Conservation (phyloP, 1,140 invertebrate species). For the Papilio helenus region DNA sequence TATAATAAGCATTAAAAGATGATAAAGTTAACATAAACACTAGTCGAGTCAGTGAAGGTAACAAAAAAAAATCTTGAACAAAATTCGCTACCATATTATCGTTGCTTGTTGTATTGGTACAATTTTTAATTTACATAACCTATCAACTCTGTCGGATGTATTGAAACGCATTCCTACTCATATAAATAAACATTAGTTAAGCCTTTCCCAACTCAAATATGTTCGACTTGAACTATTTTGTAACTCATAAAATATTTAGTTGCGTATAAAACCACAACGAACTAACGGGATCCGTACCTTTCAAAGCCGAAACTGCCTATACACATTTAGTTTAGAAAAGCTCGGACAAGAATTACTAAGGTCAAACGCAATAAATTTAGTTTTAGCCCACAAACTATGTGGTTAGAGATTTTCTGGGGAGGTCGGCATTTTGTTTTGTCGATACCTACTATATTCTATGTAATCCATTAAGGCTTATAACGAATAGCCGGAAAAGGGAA, state of each 20-base stretch:
- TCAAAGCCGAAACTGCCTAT: slow-evolving; percentile 70
- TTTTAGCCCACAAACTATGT: slow-evolving; percentile 77
- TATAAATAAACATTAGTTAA: slow-evolving; percentile 6
- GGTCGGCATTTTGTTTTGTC: slow-evolving; percentile 73
- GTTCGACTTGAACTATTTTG: slow-evolving; percentile 70
- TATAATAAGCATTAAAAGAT: too few species aligned
- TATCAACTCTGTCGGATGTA: too few species aligned
- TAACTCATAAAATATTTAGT: slow-evolving; percentile 77
- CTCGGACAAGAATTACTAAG: slow-evolving; percentile 77
- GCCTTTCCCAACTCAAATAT: slow-evolving; percentile 42
- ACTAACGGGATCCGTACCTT: slow-evolving; percentile 61
- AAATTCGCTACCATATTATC: too few species aligned
- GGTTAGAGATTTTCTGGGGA: slow-evolving; percentile 73
- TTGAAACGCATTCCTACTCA: not conserved
- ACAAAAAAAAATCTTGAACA: too few species aligned
- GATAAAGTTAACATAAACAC: too few species aligned
- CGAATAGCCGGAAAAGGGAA: slow-evolving; percentile 67
- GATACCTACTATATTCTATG: slow-evolving; percentile 78
- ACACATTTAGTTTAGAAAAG: slow-evolving; percentile 70
- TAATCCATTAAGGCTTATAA: slow-evolving; percentile 80
- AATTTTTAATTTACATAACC: too few species aligned
- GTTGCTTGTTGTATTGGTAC: too few species aligned
- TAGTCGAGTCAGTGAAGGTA: too few species aligned
- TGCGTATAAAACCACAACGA: slow-evolving; percentile 71
- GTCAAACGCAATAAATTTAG: slow-evolving; percentile 81